These are phyloP conservation scores for Crematogaster levior DNA, from an alignment of 2,888 invertebrate species.

Conservation along the genomic window DNA sequence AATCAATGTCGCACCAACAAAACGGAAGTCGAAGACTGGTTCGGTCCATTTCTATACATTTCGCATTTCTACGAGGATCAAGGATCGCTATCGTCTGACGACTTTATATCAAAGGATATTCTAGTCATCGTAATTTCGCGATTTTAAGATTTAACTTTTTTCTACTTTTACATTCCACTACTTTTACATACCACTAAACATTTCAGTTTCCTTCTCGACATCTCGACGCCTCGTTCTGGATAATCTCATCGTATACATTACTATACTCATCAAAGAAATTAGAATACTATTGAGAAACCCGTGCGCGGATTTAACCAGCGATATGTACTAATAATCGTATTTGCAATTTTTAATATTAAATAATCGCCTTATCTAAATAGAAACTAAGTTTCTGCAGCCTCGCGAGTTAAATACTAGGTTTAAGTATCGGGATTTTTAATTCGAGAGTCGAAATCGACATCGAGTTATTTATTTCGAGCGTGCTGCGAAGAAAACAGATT, in stretches of 20 bases:
- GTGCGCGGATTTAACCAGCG: background rate
- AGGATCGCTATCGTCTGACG: background rate
- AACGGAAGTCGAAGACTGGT: background rate
- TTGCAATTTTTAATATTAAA: background rate
- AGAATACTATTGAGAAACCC: background rate
- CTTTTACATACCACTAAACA: background rate
- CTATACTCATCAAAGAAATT: background rate
- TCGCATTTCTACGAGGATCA: background rate
- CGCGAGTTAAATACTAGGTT: background rate
- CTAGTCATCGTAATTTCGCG: conserved; percentile 2
- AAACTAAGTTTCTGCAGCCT: background rate
- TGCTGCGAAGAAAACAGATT: conserved; percentile 9
- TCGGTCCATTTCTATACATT: background rate
- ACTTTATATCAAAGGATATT: conserved; percentile 14
- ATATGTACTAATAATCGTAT: background rate
- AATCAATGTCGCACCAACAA: conserved; percentile 38
- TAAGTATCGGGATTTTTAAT: background rate
- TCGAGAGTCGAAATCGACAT: conserved; percentile 3
- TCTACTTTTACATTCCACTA: background rate
- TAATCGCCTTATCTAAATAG: background rate
- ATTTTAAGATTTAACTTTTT: too few relatives aligned
- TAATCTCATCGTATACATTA: background rate
- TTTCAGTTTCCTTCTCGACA: background rate
- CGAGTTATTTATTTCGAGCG: conserved; percentile 10
- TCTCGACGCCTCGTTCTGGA: background rate